A percentile compares a stretch with the other conserved stretches of the same genome.
phyloP scores from a whole-genome alignment of 2,113 vertebrate genomes.

The Oenanthe oenanthe region DNA sequence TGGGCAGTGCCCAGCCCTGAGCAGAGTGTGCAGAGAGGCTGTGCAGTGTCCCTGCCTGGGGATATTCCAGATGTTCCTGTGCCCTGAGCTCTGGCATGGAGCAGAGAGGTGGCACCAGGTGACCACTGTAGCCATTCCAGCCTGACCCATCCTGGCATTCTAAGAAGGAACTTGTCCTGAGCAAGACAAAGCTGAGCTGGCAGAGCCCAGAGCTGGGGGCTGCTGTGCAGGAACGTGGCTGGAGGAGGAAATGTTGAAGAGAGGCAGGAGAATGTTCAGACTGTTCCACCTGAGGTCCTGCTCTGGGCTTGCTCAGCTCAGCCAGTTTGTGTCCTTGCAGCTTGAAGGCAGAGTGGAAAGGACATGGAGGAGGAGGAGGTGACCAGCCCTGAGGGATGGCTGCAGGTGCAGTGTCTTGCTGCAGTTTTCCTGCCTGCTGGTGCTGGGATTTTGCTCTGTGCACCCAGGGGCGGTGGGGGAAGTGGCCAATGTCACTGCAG shows the following conservation, averaged over 20 bases:
- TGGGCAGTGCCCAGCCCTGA: not conserved
- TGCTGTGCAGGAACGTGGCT: not conserved
- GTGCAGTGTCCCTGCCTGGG: not conserved
- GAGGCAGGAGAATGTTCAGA: not conserved
- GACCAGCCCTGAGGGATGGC: not conserved
- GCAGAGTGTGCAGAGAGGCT: not conserved
- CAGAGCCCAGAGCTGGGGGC: not conserved
- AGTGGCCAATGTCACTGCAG: not conserved
- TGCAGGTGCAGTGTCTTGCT: not conserved
- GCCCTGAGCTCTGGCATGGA: not conserved
- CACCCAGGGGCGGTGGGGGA: not conserved
- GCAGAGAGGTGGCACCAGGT: not conserved
- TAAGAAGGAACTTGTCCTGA: not conserved
- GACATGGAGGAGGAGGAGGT: not conserved
- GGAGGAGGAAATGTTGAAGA: not conserved
- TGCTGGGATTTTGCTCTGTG: not conserved
- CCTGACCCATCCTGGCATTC: fast-evolving
- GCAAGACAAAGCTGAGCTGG: not conserved
- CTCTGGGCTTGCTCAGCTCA: not conserved
- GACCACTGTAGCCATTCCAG: not conserved
- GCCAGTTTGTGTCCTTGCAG: not conserved
- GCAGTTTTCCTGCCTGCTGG: not conserved
- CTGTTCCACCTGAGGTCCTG: not conserved
- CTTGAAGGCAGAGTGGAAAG: not conserved
- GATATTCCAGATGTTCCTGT: not conserved